These are phyloP conservation scores for Leptopilina myrica DNA, from an alignment of 2,888 invertebrate species.

Conservation along the genomic window DNA sequence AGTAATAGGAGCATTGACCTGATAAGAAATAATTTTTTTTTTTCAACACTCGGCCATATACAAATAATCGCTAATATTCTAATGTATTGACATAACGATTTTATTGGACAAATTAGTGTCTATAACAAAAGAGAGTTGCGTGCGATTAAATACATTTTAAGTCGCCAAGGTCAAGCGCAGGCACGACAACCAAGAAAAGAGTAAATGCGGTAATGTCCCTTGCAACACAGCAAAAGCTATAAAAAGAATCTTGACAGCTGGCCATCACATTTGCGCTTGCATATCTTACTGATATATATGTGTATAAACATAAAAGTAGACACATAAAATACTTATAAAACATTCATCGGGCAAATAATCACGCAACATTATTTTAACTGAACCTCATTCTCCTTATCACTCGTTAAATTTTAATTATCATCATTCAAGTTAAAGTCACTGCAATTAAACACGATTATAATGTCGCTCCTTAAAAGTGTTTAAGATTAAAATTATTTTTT, in stretches of 20 bases:
- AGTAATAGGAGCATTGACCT: no score
- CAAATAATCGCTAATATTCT: no score
- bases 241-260: conserved; percentile 37
- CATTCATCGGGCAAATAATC: not conserved
- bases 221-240: conserved; percentile 17
- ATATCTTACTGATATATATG: no score
- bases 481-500: no score
- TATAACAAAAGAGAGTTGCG: not conserved
- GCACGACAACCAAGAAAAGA: conserved; percentile 25
- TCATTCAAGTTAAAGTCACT: no score
- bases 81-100: no score
- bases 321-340: not conserved
- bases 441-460: no score
- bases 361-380: not conserved
- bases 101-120: no score
- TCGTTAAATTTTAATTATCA: no score
- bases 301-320: not conserved
- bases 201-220: conserved; percentile 37
- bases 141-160: conserved; percentile 36
- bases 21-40: no score
- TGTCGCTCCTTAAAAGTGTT: no score
- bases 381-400: not conserved
- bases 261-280: conserved; percentile 14
- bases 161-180: conserved; percentile 34
- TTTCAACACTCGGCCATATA: no score